A percentile compares a stretch with the other conserved stretches of the same genome.
phyloP scores from a whole-genome alignment of 2,113 vertebrate species.

The Indicator indicator region DNA sequence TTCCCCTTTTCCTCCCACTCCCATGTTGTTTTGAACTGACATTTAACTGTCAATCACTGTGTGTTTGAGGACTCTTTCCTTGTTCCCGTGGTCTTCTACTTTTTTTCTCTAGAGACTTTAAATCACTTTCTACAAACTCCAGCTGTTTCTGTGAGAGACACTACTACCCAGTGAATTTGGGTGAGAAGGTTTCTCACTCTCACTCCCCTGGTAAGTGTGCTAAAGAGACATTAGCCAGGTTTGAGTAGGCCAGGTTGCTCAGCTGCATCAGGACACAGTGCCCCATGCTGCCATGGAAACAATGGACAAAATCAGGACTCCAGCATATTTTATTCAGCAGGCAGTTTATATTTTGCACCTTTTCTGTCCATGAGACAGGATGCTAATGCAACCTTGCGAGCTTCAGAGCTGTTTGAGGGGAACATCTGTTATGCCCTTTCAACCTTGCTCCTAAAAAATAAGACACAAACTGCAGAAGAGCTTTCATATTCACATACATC shows the following conservation, averaged over 20 bases:
- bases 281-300: background rate
- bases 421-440: background rate
- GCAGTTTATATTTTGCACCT: background rate
- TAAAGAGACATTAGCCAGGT: background rate
- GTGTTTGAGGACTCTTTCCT: fast-evolving
- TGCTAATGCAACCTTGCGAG: background rate
- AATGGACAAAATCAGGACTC: background rate
- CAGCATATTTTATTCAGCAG: background rate
- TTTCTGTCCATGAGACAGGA: background rate
- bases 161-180: fast-evolving
- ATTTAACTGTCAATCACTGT: background rate
- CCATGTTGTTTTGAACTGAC: fast-evolving
- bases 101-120: background rate
- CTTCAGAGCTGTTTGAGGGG: background rate
- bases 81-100: background rate
- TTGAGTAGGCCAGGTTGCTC: background rate
- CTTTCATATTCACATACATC: background rate
- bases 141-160: background rate
- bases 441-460: background rate
- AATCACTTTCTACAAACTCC: background rate
- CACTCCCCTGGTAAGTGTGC: background rate
- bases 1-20: background rate
- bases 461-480: background rate
- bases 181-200: background rate
- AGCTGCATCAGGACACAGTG: background rate